Evolutionary conservation across 2,888 invertebrate genomes (phyloP).

Genomic region (Dryobota labecula): DNA sequence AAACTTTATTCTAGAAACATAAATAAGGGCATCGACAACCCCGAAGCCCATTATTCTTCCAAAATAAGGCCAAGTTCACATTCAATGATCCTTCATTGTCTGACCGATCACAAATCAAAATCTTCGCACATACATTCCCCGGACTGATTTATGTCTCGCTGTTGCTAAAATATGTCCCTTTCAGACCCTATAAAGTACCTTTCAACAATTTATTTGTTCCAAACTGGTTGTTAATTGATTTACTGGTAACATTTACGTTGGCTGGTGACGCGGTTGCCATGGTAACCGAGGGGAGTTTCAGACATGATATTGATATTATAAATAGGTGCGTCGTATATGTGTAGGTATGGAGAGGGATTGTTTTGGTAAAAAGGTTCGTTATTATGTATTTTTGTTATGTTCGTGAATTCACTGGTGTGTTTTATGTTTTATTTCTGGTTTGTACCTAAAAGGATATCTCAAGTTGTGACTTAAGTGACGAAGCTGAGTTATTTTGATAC

Average conservation of each 20-base stretch:
- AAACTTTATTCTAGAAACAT: slow-evolving; percentile 16
- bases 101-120: slow-evolving; percentile 80
- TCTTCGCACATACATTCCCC: slow-evolving; percentile 58
- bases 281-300: slow-evolving; percentile 78
- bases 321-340: slow-evolving; percentile 69
- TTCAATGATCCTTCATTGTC: slow-evolving; percentile 55
- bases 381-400: slow-evolving; percentile 15
- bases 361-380: slow-evolving; percentile 53
- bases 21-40: slow-evolving; percentile 50
- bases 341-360: slow-evolving; percentile 61
- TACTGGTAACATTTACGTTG: slow-evolving; percentile 59
- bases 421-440: not conserved
- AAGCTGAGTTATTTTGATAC: not conserved
- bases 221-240: slow-evolving; percentile 66
- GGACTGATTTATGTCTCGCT: slow-evolving; percentile 82
- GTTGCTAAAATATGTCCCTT: slow-evolving; percentile 80
- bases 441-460: not conserved
- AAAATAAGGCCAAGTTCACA: slow-evolving; percentile 64
- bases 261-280: slow-evolving; percentile 76
- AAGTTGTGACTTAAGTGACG: no score
- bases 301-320: slow-evolving; percentile 74
- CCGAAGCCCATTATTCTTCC: slow-evolving; percentile 40
- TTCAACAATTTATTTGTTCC: slow-evolving; percentile 57
- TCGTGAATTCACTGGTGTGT: slow-evolving; percentile 4
- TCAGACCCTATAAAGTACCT: slow-evolving; percentile 68